These are phyloP conservation scores for Pandemis cinnamomeana DNA, from an alignment of 2,888 invertebrate genomes.

Conservation along the genomic window DNA sequence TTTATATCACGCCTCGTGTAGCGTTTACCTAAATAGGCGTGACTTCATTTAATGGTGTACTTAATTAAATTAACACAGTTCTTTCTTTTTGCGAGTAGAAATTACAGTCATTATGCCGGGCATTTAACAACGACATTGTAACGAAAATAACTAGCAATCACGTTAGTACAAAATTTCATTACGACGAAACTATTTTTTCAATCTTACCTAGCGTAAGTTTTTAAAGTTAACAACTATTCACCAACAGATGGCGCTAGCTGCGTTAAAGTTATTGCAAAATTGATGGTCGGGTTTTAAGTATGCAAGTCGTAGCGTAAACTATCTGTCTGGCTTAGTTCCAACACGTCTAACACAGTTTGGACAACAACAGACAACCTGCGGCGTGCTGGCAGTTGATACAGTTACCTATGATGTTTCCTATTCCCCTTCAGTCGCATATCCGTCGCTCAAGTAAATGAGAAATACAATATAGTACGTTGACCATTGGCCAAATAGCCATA, in stretches of 20 bases:
- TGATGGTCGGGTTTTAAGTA: too few relatives aligned
- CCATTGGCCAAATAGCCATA: too few relatives aligned
- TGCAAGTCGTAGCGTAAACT: neutral
- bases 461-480: neutral
- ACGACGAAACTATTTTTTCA: neutral
- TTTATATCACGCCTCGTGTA: constrained; percentile 51
- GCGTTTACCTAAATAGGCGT: constrained; percentile 45
- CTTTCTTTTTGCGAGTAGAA: constrained; percentile 24
- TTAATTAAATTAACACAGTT: constrained; percentile 42
- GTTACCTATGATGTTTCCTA: neutral
- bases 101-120: constrained; percentile 11
- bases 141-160: neutral
- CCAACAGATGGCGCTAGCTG: constrained; percentile 46
- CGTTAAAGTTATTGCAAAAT: neutral
- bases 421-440: neutral
- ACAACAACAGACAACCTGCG: constrained; percentile 4
- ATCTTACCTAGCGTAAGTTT: neutral
- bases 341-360: neutral
- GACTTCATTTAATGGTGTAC: constrained; percentile 43
- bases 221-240: constrained; percentile 36
- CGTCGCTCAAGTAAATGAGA: neutral
- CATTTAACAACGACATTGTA: constrained; percentile 12
- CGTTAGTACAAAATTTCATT: neutral
- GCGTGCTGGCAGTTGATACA: constrained; percentile 9
- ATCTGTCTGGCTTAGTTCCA: constrained; percentile 15